phyloP scores from a whole-genome alignment of 2,113 vertebrate genomes.

The Lophotis ruficrista region DNA sequence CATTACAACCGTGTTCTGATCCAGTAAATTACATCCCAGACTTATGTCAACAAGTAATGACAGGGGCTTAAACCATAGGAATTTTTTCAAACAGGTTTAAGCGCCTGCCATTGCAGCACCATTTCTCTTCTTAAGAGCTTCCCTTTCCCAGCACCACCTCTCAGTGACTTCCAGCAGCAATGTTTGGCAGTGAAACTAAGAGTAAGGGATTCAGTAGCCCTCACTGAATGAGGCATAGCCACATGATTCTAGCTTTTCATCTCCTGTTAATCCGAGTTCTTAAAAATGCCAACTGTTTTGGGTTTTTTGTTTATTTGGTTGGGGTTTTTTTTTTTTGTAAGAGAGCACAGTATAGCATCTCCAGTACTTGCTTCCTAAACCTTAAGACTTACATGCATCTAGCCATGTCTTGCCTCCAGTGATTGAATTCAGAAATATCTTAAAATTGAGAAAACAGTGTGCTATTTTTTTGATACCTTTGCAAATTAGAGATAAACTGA shows the following conservation, averaged over 20 bases:
- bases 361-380: not conserved
- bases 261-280: not conserved
- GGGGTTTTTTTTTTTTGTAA: not conserved
- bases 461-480: not conserved
- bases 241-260: not conserved
- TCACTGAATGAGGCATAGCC: not conserved
- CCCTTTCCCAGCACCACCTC: not conserved
- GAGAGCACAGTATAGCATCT: not conserved
- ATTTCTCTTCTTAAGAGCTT: not conserved
- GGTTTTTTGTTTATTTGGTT: too few relatives aligned
- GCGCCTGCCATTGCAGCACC: not conserved
- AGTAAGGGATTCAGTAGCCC: not conserved
- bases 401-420: not conserved
- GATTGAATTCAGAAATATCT: not conserved
- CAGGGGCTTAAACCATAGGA: not conserved
- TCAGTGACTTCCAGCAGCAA: not conserved
- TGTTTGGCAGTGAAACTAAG: not conserved
- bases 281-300: not conserved
- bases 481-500: not conserved
- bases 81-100: not conserved
- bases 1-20: not conserved
- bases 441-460: not conserved
- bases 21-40: not conserved
- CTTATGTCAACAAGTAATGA: not conserved
- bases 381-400: not conserved